Base-by-base conservation (phyloP, 2,888 invertebrate genomes). In the Tenthredo notha region DNA sequence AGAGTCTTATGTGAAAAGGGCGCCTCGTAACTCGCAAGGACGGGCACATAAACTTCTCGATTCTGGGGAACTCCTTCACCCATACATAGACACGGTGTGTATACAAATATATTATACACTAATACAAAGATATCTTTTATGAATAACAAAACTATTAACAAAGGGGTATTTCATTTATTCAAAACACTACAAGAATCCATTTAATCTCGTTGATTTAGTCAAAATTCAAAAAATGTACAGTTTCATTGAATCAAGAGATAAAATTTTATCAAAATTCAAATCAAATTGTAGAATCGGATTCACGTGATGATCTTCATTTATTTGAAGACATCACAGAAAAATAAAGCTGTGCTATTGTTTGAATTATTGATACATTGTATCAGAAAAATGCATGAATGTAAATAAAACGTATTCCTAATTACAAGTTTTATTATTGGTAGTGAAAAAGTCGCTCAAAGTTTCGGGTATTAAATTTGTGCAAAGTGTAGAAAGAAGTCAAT, bases 61-160 rank as follows among this genome's bases (percentile, higher is more conserved):
- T 85, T 84, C 85, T 74, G 85, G 85, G 85, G 83, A 85, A 83
- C 83, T 84, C 72, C 85, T 74, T 83, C 29, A 43, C 72, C 40
- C 72, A 43, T 74, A 74, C 37, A 21, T 43, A 74, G 43, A 43
- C 21, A 37, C 40, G 18, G 18, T 6, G n/a, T 21, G 37, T 21
- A 40, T 21, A 43, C 43, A 43, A 43, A 21, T 12, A 21, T 21
- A 43, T 21, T 10, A 43, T 10, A 25, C 21, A 72, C n/a, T 12
- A 1, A 21, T n/a, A 72, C 40, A 1, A 72, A 72, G 37, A 67
- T 12, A 3, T 25, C 25, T 25, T 65, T 12, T 65, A 65, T 65
- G 65, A 65, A 65, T 65, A 25, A 65, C 9, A 25, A 65, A 25
- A 21, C 12, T 65, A 65, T 25, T 25, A 3, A 10, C 29, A 65